A percentile compares a stretch with the other conserved stretches of the same genome.
phyloP scores from a whole-genome alignment of 2,888 invertebrate genomes.

The Onchidella celtica region DNA sequence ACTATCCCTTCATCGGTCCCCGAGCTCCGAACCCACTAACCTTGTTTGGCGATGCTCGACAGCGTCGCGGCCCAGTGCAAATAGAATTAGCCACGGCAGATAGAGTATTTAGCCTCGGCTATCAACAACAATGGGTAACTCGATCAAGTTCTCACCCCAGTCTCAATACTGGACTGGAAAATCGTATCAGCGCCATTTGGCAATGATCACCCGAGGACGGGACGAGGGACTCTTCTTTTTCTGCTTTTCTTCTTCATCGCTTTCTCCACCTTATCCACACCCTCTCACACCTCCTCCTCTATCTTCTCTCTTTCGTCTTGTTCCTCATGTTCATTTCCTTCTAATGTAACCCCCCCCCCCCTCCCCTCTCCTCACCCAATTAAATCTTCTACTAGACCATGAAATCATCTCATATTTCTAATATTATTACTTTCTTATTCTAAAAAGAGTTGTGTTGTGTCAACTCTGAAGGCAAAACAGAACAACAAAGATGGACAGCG shows the following conservation, averaged over 20 bases:
- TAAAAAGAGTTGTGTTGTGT: no score
- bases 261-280: no score
- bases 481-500: no score
- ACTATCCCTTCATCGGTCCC: conserved; percentile 17
- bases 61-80: conserved; percentile 31
- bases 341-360: not conserved
- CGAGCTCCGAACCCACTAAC: conserved; percentile 36
- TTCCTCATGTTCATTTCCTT: not conserved
- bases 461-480: no score
- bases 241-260: no score
- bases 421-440: no score
- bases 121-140: conserved; percentile 52
- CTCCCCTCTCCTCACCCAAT: not conserved
- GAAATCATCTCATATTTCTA: no score
- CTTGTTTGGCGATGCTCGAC: conserved; percentile 46
- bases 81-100: conserved; percentile 50
- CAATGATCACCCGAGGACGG: conserved; percentile 46
- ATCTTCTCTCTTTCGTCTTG: not conserved
- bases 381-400: not conserved
- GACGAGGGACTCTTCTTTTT: not conserved
- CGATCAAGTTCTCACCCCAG: conserved; percentile 44
- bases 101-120: conserved; percentile 51
- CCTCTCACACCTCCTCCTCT: not conserved
- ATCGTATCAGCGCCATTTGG: conserved; percentile 49
- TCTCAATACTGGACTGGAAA: conserved; percentile 47